phyloP scores from a whole-genome alignment of 2,797 vertebrate genomes.

The Xenentodon cancila region DNA sequence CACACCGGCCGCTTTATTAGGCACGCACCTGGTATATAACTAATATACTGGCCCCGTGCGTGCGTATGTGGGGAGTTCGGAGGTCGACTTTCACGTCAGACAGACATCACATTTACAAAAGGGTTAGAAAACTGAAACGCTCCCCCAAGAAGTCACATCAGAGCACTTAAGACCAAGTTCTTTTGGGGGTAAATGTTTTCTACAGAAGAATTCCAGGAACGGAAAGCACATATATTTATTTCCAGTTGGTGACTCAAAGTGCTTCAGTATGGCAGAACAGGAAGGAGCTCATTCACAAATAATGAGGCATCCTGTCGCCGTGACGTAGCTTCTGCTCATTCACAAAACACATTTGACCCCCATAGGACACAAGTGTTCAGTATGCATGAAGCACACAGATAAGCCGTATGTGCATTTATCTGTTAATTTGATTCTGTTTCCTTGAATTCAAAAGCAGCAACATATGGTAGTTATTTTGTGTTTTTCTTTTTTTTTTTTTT shows the following conservation, averaged over 20 bases:
- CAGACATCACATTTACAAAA: conserved; percentile 21
- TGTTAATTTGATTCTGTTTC: conserved; percentile 32
- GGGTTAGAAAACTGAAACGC: neutral
- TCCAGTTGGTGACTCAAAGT: conserved; percentile 65
- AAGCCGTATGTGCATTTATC: conserved; percentile 40
- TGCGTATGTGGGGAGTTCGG: too few relatives aligned
- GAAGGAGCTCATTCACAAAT: conserved; percentile 80
- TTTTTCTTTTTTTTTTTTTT: neutral
- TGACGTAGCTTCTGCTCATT: conserved; percentile 73
- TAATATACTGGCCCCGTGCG: too few relatives aligned
- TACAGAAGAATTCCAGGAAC: conserved; percentile 25
- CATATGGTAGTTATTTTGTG: conserved; percentile 32
- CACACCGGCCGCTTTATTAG: too few relatives aligned
- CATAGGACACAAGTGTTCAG: conserved; percentile 38
- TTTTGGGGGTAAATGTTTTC: conserved; percentile 37
- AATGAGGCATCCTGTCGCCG: conserved; percentile 70
- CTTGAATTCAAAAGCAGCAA: conserved; percentile 24
- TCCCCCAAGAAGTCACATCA: conserved; percentile 7
- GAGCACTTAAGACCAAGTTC: conserved; percentile 22
- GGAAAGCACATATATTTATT: conserved; percentile 69
- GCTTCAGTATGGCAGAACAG: conserved; percentile 77
- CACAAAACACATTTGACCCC: conserved; percentile 64
- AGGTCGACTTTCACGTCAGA: too few relatives aligned
- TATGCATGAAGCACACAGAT: conserved; percentile 38
- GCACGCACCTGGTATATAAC: too few relatives aligned